Percentiles rank a stretch among this genome's conserved stretches.
Evolutionary conservation across 2,888 invertebrate genomes (phyloP).

Genomic region (Agrotis clavis): DNA sequence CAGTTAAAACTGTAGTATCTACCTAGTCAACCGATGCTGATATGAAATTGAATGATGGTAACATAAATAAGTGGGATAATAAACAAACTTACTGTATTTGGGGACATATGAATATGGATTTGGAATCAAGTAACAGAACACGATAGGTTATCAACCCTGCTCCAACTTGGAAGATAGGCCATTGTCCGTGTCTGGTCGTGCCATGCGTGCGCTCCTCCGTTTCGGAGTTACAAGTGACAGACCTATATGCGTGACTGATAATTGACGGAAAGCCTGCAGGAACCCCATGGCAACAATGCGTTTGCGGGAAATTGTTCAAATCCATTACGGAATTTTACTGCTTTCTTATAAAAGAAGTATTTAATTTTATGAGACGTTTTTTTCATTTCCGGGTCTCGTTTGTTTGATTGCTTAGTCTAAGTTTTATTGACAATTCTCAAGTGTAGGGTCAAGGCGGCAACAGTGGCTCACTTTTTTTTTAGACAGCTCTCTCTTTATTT

Average conservation of each 20-base stretch:
- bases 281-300: slow-evolving; percentile 59
- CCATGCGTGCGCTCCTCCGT: slow-evolving; percentile 71
- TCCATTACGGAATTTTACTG: slow-evolving; percentile 49
- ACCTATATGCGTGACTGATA: slow-evolving; percentile 70
- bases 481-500: no score
- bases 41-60: background rate
- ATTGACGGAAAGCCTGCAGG: slow-evolving; percentile 68
- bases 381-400: slow-evolving; percentile 3
- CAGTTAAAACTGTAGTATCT: background rate
- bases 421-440: background rate
- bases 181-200: slow-evolving; percentile 69
- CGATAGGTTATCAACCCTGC: slow-evolving; percentile 63
- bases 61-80: background rate
- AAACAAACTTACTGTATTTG: background rate
- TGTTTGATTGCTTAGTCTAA: slow-evolving; percentile 9
- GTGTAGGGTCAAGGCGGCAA: no score
- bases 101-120: background rate
- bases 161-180: slow-evolving; percentile 50
- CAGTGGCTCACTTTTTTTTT: no score
- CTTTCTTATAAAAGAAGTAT: slow-evolving; percentile 30
- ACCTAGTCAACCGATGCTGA: no score
- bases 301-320: slow-evolving; percentile 58
- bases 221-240: slow-evolving; percentile 56
- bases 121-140: slow-evolving; percentile 4
- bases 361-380: slow-evolving; percentile 25